Evolutionary conservation across 2,113 vertebrate species (phyloP), one percentile per base, ranked within the genome.

Genomic region (Arvicanthis niloticus): DNA sequence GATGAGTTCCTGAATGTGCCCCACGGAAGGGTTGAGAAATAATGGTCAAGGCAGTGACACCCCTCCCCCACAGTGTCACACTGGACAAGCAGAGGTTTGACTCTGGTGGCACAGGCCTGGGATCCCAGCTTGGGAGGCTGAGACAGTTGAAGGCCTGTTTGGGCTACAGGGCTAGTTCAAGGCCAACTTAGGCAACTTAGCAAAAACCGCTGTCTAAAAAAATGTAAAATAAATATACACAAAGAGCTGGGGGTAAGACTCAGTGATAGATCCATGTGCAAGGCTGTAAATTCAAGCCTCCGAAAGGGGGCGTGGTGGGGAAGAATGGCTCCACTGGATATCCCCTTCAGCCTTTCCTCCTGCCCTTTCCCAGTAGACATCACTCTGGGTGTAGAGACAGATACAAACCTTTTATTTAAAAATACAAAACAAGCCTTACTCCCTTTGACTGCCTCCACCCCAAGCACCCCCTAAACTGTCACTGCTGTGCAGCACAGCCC

Each of bases 391-490:
- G 95, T 37, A 85, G 13, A 97, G 75, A 82, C 45, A 95, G 82
- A 94, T 82, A 81, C 88, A 97, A 97, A 87, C 34, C 85, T 56
- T 98, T 97, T 97, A 97, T 97, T 98, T 95, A 96, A 97, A 97
- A 96, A 80, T 92, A 95, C 77, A 87, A 97, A 96, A 92, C 62
- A 78, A 53, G 16, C 21, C 68, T 92, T 29, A 40, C 7, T 73
- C 68, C 24, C 93, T 34, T 37, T 72, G 88, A 82, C 17, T 68
- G 70, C 17, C 76, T 53, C 68, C 42, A 91, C 8, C 56, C 48
- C 68, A 77, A 34, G 94, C 42, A 77, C 65, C 34, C 67, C 95
- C n/a, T 17, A 86, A 89, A 95, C 67, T 26, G 53, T 29, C 2
- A 4, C 24, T 26, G 40, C 17, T 72, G 75, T 88, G 48, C 60